Evolutionary conservation across 2,797 vertebrate genomes (phyloP), one percentile per base, ranked within the genome.

Genomic region (Megaceryle alcyon): DNA sequence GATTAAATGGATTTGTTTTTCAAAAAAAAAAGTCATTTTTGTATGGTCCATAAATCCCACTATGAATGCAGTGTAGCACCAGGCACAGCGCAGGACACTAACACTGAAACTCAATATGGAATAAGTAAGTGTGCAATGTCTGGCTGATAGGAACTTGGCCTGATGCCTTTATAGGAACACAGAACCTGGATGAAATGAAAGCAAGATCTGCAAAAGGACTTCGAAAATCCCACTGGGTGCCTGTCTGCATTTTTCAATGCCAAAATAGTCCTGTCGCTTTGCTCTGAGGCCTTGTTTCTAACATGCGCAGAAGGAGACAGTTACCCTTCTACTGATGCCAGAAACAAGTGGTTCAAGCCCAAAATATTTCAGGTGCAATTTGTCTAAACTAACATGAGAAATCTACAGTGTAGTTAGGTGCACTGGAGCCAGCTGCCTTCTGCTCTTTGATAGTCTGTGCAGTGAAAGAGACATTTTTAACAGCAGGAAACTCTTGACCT

Each of bases 191-290:
- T 44, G 49, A 91, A 82, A 88, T n/a, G 29, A 48, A 81, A 93
- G 70, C 25, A 72, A 85, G 82, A 60, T 86, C 68, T 90, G 54
- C 69, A 86, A 61, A 92, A 92, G 13, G 46, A 64, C 82, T 93
- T 71, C 72, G 71, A 57, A 81, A 92, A 81, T 48, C 72, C 76
- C 82, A 28, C 71, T 60, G 90, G 46, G 33, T 49, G 39, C 31
- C 73, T 79, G 68, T 63, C 86, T 73, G 53, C 53, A 18, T 88
- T 57, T 90, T 66, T 70, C 75, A 76, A 28, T 80, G 88, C 83
- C 75, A 75, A 53, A 85, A 43, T 9, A 60, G 20, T 64, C 28
- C 59, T 88, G 56, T 54, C 88, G 61, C 59, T 59, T 88, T 92
- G 72, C 89, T 82, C 26, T 7, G 54, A 81, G 54, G 51, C 61